Evolutionary conservation across 2,797 vertebrate species (phyloP), one percentile per base, ranked within the genome.

Genomic region (Acipenser oxyrinchus): DNA sequence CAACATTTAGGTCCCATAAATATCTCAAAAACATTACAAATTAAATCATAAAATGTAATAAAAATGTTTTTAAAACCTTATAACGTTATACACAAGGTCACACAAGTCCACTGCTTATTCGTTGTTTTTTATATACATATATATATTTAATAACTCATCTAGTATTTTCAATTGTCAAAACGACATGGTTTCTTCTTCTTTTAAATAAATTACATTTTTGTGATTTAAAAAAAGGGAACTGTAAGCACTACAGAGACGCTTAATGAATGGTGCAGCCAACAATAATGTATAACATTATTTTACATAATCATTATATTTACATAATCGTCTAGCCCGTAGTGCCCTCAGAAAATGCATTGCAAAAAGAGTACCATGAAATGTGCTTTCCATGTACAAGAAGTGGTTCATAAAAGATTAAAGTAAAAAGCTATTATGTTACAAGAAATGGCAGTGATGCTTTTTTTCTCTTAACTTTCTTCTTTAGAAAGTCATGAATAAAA

Each of bases 381-480:
- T 89, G 87, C 85, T 89, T 82, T 92, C 84, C 76, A 85, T 88
- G 86, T 93, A 86, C 84, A 91, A 90, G 89, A 93, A 90, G 87
- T 89, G 88, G 89, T 88, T 78, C 88, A 86, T 91, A 92, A 93
- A 90, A 91, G 91, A 89, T 84, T 87, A 83, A 88, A 89, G 83
- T 90, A 90, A 92, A 91, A 91, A 89, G 83, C 81, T 85, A 76
- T 83, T 72, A 76, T 90, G 88, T 37, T 37, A 37, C 37, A 85
- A 94, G 92, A 96, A 95, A 95, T 92, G 94, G 95, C 93, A 94
- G 95, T 94, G 90, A 92, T 90, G 77, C 81, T 83, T 85, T 85
- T 84, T 81, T n/a, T n/a, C n/a, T 81, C 79, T 80, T n/a, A n/a
- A n/a, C 74, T 79, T 61, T 23, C 75, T 76, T 76, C 86, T 83